Base-by-base conservation (phyloP, 1,140 invertebrate species). In the Lordiphosa collinella region DNA sequence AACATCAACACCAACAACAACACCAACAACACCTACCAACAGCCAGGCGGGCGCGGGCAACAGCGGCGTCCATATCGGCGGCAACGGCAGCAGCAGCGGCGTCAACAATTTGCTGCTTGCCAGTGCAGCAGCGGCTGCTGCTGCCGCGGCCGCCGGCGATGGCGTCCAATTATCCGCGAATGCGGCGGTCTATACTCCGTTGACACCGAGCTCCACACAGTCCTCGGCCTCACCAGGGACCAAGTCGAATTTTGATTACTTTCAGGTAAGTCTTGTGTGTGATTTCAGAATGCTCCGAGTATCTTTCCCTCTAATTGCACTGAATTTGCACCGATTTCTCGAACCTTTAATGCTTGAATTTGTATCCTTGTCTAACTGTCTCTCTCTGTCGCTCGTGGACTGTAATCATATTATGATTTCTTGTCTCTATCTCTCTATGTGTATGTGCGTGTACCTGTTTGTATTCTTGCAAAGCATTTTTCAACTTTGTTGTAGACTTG, bases 181-280 rank as follows among this genome's bases (percentile, higher is more conserved):
- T 61, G 62, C 78, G 35, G 66, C 73, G 10, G 53, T 51, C 40
- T 80, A 80, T 59, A 67, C 82, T 46, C 82, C 87, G n/a, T 57
- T 89, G 11, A 89, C 85, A 48, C 87, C 87, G 34, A 89, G 80
- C 51, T 88, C 87, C 41, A 86, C 85, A 13, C 80, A 87, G 52
- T 89, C 87, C 8, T 89, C 87, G 49, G 75, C 79, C 35, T 89
- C 87, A 36, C 87, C 87, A 18, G 87, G 85, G 46, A 86, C 68
- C 37, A 86, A 80, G 61, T 84, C 86, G 22, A 87, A 64, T 56
- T 88, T 86, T 53, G 87, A 89, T 62, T 82, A 79, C 49, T 89
- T 89, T 80, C 87, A 88, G 74, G 87, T 89, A 70, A 84, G 59
- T 65, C 51, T 36, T 22, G 29, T 5, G 29, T 37, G 29, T 37